These are phyloP conservation scores for Catharus minimus DNA, from an alignment of 2,113 vertebrate genomes.

Conservation along the genomic window DNA sequence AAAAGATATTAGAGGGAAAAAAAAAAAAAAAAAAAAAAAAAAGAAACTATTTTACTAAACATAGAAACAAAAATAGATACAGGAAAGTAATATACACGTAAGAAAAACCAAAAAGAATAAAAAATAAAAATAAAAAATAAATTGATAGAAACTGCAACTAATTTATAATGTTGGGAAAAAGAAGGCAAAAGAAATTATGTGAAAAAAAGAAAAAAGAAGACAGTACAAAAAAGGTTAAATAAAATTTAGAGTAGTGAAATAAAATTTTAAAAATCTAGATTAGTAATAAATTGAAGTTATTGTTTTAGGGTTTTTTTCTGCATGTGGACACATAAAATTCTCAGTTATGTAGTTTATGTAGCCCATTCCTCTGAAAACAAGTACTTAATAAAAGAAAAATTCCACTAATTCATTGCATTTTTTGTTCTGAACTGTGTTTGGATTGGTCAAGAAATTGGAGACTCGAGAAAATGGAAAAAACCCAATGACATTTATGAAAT, in stretches of 20 bases:
- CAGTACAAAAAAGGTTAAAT: accelerated
- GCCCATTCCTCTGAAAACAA: not conserved
- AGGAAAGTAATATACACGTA: not conserved
- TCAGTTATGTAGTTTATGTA: not conserved
- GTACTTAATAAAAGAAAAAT: not conserved
- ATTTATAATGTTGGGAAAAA: not conserved
- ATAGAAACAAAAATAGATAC: not conserved
- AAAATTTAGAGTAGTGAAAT: not conserved
- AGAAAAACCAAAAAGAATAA: not conserved
- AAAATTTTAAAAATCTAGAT: not conserved
- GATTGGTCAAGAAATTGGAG: not conserved
- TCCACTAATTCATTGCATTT: not conserved
- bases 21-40: not conserved
- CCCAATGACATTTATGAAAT: not conserved
- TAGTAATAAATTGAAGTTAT: not conserved
- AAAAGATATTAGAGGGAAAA: not conserved
- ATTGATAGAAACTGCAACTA: not conserved
- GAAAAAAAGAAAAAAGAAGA: not conserved
- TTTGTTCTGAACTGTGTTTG: not conserved
- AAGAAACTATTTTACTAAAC: not conserved
- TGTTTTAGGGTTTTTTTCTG: accelerated
- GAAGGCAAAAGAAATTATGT: not conserved
- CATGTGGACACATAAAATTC: not conserved
- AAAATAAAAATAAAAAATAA: not conserved
- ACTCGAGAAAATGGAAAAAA: not conserved